Evolutionary conservation across 2,797 vertebrate species (phyloP), one percentile per base, ranked within the genome.

Genomic region (Neosilurus hyrtlii): DNA sequence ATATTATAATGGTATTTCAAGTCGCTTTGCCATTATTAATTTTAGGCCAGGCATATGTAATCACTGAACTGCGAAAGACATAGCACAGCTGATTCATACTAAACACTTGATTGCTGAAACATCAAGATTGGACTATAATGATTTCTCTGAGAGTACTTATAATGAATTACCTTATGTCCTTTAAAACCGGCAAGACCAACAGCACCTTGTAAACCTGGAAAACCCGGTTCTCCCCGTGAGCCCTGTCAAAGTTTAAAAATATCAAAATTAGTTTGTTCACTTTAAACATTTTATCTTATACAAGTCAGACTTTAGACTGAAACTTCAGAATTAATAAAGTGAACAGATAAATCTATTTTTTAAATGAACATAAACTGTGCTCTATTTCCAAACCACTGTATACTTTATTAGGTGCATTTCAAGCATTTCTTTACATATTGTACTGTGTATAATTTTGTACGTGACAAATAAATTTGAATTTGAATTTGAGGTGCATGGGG

Each of bases 151-250:
- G n/a, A 65, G 8, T 30, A 15, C 16, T 79, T 61, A 9, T 61
- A 30, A 61, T 43, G 6, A 12, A 56, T 87, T 86, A 95, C 95
- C 93, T 92, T 93, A 77, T 94, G 92, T 87, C 95, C 95, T 92
- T 95, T 95, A 87, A 91, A 91, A 68, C 95, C 95, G 3, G 91
- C 91, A 83, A 89, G 82, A 4, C 94, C 95, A 84, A 87, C 87
- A 26, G 84, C 79, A 10, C 94, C 94, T 0, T 90, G 91, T 74
- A 86, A 73, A 15, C 94, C 94, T 20, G 90, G 90, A 65, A 91
- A 49, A 6, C 94, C 95, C 3, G 89, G 85, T 4, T 93, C 93
- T 3, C 95, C 95, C 8, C 62, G 71, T 18, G 85, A 84, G 26
- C 95, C 94, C 94, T 96, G 83, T 0, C 72, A 85, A 83, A 54